Base-by-base conservation (phyloP, 2,888 invertebrate genomes). In the Epinotia nisella region DNA sequence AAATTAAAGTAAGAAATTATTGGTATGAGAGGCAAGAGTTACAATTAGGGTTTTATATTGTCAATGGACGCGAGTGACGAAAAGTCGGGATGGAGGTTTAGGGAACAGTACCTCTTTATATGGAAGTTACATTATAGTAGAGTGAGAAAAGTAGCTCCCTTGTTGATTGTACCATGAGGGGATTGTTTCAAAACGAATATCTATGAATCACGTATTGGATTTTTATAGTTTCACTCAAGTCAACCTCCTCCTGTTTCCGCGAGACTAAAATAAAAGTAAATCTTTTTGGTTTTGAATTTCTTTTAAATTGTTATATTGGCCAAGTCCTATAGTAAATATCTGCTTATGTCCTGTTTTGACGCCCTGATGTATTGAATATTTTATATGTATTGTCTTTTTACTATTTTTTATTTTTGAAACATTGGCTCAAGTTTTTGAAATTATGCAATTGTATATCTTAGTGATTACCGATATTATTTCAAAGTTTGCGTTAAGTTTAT, bases 221-320 rank as follows among this genome's bases (percentile, higher is more conserved):
- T 81, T 83, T 81, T 84, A 83, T 83, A 83, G 80, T 85, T 85
- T 83, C 77, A 81, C 83, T 82, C 79, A 87, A 85, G 85, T 86
- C 85, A 84, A 91, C 93, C 93, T 93, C 93, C 93, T 90, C 93
- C 93, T 93, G 93, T 93, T 92, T 90, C 88, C 90, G 86, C 88
- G 86, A 86, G 83, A 84, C 35, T 35, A 35, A 35, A 84, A 79
- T 35, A 35, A 35, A 84, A 79, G 76, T 75, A 76, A 76, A 82
- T 82, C 79, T 76, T 83, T 83, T 83, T 79, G 78, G 78, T 78
- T 49, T 80, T 49, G 15, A 58, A 49, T 82, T 80, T 83, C 79
- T 81, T 76, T 77, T 79, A 77, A 49, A 82, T 75, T 77, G 78
- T 76, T 67, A 74, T 74, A 79, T 61, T 75, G 74, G 70, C 67